Evolutionary conservation across 2,888 invertebrate genomes (phyloP).

Genomic region (Drosophila villosipedis): DNA sequence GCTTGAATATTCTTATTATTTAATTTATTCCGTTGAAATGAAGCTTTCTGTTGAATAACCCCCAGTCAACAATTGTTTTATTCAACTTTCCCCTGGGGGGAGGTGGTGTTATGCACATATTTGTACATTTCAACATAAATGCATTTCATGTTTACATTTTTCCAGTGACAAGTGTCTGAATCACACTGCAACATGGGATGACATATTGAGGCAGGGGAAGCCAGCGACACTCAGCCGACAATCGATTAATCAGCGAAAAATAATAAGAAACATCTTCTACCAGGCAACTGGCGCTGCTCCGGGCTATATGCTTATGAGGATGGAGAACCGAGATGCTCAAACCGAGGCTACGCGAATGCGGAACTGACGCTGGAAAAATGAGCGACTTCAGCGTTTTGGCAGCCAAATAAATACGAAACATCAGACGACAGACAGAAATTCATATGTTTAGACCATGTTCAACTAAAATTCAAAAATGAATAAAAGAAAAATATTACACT

Average conservation of each 20-base stretch:
- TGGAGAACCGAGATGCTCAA: slow-evolving; percentile 39
- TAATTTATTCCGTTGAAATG: neutral
- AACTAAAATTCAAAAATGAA: slow-evolving; percentile 37
- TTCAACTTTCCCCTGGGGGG: slow-evolving; percentile 20
- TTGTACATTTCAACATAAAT: slow-evolving; percentile 68
- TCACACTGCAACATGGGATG: slow-evolving; percentile 74
- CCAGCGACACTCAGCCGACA: slow-evolving; percentile 81
- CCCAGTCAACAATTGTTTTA: slow-evolving; percentile 36
- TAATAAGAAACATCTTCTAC: slow-evolving; percentile 80
- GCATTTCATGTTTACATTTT: slow-evolving; percentile 81
- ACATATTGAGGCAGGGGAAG: slow-evolving; percentile 75
- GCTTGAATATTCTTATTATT: neutral
- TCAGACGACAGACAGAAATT: slow-evolving; percentile 48
- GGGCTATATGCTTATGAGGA: slow-evolving; percentile 22
- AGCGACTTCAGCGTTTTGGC: slow-evolving; percentile 72
- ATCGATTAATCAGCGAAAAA: slow-evolving; percentile 82
- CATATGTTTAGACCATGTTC: slow-evolving; percentile 43
- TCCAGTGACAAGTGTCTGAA: slow-evolving; percentile 81
- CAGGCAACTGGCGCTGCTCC: slow-evolving; percentile 35
- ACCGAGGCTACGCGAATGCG: slow-evolving; percentile 59
- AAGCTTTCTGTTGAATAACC: slow-evolving; percentile 41
- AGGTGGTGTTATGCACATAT: slow-evolving; percentile 34
- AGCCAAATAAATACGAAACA: slow-evolving; percentile 74
- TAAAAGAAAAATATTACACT: slow-evolving; percentile 31
- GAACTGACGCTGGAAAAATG: slow-evolving; percentile 74